phyloP scores from a whole-genome alignment of 23 tunicate species.

The Botrylloides violaceus region DNA sequence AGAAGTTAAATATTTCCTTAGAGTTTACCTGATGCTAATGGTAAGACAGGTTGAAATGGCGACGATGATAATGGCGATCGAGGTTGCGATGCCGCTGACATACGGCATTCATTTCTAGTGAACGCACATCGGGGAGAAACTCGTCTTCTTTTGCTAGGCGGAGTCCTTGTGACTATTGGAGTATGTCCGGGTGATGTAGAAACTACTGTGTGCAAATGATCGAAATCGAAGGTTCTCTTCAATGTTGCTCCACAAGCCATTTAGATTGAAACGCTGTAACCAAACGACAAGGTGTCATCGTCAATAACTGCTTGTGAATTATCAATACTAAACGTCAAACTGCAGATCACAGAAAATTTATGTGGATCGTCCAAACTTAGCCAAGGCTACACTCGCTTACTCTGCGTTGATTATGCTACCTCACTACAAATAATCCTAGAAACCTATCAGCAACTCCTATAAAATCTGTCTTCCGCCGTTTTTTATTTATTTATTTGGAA shows the following conservation, averaged over 20 bases:
- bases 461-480: no score
- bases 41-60: slow-evolving; percentile 28
- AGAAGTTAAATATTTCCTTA: no score
- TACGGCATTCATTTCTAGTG: slow-evolving; percentile 17
- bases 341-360: no score
- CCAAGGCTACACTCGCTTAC: no score
- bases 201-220: slow-evolving; percentile 32
- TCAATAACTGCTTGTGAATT: no score
- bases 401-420: no score
- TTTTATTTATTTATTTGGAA: no score
- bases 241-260: slow-evolving; percentile 74
- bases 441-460: no score
- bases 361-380: no score
- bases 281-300: no score
- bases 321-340: no score
- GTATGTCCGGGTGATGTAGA: slow-evolving; percentile 29
- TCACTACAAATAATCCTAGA: no score
- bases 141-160: slow-evolving; percentile 34
- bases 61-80: neutral
- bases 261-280: neutral
- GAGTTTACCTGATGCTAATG: slow-evolving; percentile 32
- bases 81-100: slow-evolving; percentile 31
- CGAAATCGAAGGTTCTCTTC: slow-evolving; percentile 57
- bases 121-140: slow-evolving; percentile 32
- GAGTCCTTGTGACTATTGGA: slow-evolving; percentile 25